phyloP scores from a whole-genome alignment of 2,113 vertebrate species.

The Antennarius striatus region DNA sequence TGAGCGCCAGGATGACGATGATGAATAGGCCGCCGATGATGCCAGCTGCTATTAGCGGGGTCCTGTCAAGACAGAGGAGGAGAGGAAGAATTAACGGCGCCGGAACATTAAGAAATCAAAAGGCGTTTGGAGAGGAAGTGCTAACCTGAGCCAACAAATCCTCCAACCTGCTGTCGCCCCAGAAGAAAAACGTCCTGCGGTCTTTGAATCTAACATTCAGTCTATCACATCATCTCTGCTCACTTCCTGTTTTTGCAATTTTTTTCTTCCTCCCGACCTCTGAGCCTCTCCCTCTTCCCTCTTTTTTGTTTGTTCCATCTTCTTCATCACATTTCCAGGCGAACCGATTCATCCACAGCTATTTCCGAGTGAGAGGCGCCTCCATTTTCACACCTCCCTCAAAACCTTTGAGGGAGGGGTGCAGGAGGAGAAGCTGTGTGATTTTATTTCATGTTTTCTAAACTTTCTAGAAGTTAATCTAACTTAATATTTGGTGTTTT shows the following conservation, averaged over 20 bases:
- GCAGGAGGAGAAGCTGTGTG: background rate
- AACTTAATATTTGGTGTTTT: too few relatives aligned
- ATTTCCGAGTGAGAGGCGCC: conserved; percentile 17
- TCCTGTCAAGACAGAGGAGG: conserved; percentile 77
- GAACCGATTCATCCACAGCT: background rate
- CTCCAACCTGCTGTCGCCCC: conserved; percentile 14
- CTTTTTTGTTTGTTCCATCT: background rate
- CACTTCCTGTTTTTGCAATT: background rate
- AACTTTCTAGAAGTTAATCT: too few relatives aligned
- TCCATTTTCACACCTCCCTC: conserved; percentile 27
- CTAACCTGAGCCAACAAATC: conserved; percentile 23
- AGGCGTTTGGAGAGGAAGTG: conserved; percentile 29
- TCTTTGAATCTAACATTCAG: too few relatives aligned
- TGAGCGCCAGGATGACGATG: conserved; percentile 90
- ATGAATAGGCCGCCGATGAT: conserved; percentile 93
- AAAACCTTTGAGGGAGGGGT: background rate
- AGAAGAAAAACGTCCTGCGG: too few relatives aligned
- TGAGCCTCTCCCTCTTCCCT: background rate
- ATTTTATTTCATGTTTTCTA: too few relatives aligned
- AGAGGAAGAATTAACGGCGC: conserved; percentile 11
- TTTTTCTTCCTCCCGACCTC: background rate
- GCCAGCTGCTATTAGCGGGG: conserved; percentile 92
- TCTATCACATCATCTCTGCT: background rate
- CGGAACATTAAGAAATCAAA: conserved; percentile 36
- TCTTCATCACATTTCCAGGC: background rate